Base-by-base conservation (phyloP, 1,140 invertebrate species). In the Stenopsyche tienmushanensis region DNA sequence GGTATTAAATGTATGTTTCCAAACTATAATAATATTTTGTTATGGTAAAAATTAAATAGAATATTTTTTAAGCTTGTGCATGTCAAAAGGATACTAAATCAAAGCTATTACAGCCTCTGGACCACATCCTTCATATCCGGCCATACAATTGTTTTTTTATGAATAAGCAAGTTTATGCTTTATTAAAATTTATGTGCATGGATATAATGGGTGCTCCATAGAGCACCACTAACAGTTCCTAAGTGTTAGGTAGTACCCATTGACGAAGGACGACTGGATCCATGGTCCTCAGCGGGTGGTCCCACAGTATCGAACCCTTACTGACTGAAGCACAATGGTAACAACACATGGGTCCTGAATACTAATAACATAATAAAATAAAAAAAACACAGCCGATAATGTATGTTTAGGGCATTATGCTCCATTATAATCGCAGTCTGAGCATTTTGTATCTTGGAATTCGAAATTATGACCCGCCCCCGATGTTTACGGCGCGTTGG, bases 371-470 rank as follows among this genome's bases (percentile, higher is more conserved):
- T n/a, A n/a, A 2, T 10, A 57, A 55, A 29, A 15, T 20, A 54
- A 44, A 62, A 64, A 44, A 42, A 34, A 26, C 21, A 67, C 58
- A 57, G 58, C 63, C 65, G 66, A 67, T 67, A 64, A 60, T 67
- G 49, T 52, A 64, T 64, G 62, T 67, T 67, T 60, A 59, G 20
- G 54, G 53, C 29, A 62, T 63, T 50, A 57, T 67, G 60, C 58
- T 2, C 52, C 47, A 63, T 53, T 41, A 67, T 66, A 47, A 53
- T 52, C 29, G 17, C 15, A 34, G 29, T 39, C 53, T 15, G 9
- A 5, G 20, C 29, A 9, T 18, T 20, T 55, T 34, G 21, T 41
- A 39, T 8, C 18, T 55, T 18, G 29, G 25, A 55, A 53, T 29
- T 53, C 29, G 13, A 29, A 53, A 53, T 53, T 26, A 53, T 9